A percentile compares a stretch with the other conserved stretches of the same genome.
Conservation (phyloP, 30 jellyfish, hydroid and myxozoan genomes). For the Hydractinia symbiolongicarpus region DNA sequence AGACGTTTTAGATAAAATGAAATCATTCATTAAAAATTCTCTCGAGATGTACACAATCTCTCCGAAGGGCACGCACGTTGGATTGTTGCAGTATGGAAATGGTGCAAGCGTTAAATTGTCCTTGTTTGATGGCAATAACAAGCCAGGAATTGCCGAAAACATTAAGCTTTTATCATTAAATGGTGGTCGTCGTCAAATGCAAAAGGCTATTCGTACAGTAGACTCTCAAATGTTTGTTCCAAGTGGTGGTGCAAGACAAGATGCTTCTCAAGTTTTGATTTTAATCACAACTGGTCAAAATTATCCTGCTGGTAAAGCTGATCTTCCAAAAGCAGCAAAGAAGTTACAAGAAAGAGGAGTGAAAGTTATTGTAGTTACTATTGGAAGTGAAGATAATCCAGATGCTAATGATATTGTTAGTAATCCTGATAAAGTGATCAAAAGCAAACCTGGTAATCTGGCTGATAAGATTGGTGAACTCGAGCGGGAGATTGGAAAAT, state of each 20-base stretch:
- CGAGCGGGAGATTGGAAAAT: constrained; percentile 45
- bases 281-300: constrained; percentile 63
- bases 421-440: constrained; percentile 27
- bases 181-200: constrained; percentile 71
- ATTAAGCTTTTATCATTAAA: background rate
- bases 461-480: constrained; percentile 42
- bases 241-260: constrained; percentile 31
- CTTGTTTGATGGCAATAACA: constrained; percentile 23
- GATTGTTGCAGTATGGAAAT: constrained; percentile 46
- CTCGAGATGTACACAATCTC: background rate
- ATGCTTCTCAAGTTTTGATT: constrained; percentile 38
- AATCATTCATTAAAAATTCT: background rate
- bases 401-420: constrained; percentile 2
- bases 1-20: background rate
- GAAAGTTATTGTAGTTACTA: constrained; percentile 43
- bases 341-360: constrained; percentile 41
- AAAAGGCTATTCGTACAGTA: constrained; percentile 41
- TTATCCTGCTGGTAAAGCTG: constrained; percentile 44
- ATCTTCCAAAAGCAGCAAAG: constrained; percentile 45
- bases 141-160: background rate
- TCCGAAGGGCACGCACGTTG: constrained; percentile 40
- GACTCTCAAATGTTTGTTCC: constrained; percentile 21
- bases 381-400: constrained; percentile 54
- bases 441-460: constrained; percentile 25
- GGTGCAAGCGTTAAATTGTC: constrained; percentile 45